Evolutionary conservation across 1,140 invertebrate species (phyloP).

Genomic region (Drosophila obscura): DNA sequence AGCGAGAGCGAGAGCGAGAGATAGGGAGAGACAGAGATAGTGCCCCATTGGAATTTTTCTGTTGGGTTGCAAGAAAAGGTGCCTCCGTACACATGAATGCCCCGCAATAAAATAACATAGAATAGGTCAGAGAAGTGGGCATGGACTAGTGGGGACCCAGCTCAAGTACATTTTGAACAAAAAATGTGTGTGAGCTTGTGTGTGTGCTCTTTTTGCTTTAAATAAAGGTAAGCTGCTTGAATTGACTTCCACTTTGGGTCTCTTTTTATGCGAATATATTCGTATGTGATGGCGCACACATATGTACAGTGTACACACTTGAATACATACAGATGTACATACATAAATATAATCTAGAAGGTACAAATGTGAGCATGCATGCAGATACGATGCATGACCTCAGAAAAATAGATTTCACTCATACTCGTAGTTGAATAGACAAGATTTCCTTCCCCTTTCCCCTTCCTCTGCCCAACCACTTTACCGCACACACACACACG

Average conservation of each 20-base stretch:
- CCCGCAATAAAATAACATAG: constrained; percentile 43
- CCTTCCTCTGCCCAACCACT: not conserved
- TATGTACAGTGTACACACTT: not conserved
- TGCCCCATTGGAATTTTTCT: constrained; percentile 14
- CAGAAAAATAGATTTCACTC: constrained; percentile 62
- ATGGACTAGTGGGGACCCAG: too few species aligned
- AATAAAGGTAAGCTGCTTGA: constrained; percentile 75
- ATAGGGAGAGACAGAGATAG: not conserved
- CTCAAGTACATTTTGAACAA: constrained; percentile 21
- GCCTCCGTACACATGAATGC: not conserved
- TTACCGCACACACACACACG: not conserved
- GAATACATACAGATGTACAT: constrained; percentile 8
- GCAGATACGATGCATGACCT: constrained; percentile 58
- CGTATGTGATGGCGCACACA: not conserved
- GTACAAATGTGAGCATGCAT: constrained; percentile 12
- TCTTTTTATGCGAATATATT: constrained; percentile 5
- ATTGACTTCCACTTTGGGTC: constrained; percentile 65
- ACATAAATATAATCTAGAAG: not conserved
- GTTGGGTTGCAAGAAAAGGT: constrained; percentile 15
- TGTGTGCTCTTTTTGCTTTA: constrained; percentile 42
- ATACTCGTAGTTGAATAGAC: constrained; percentile 74
- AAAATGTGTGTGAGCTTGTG: constrained; percentile 3
- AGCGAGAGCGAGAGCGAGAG: not conserved
- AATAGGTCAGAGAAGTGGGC: constrained; percentile 31
- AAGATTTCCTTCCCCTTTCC: constrained; percentile 39